Percentiles rank a stretch among this genome's conserved stretches.
Conservation (phyloP, 2,888 invertebrate genomes). For the Nemurella pictetii region DNA sequence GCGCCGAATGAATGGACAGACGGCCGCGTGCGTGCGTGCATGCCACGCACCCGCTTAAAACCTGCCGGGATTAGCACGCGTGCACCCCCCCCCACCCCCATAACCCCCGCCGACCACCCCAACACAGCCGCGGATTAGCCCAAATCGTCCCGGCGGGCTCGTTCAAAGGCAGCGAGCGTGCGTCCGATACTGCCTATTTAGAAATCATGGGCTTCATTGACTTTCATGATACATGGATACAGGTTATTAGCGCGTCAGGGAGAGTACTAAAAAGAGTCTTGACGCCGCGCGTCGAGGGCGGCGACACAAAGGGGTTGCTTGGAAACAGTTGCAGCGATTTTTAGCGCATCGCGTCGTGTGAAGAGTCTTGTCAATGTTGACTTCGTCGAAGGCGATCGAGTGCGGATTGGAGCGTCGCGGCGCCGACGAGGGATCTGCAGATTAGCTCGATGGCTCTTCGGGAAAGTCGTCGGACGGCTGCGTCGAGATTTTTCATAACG, state of each 20-base stretch:
- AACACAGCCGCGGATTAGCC: background rate
- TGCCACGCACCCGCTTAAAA: conserved; percentile 7
- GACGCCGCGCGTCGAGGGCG: background rate
- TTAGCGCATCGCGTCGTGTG: background rate
- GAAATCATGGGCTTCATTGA: background rate
- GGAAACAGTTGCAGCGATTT: background rate
- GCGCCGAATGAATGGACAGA: background rate
- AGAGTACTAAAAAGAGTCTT: background rate
- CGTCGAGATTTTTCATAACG: background rate
- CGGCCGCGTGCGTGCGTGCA: conserved; percentile 14
- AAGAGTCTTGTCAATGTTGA: background rate
- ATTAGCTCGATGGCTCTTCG: background rate
- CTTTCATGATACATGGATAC: background rate
- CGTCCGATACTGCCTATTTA: background rate
- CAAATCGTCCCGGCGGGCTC: too few species aligned
- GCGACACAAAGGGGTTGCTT: background rate
- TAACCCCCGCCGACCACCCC: background rate
- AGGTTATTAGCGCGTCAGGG: conserved; percentile 4
- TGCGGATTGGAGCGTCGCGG: background rate
- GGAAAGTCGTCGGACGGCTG: background rate
- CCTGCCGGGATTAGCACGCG: conserved; percentile 2
- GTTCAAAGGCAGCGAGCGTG: background rate
- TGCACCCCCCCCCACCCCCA: background rate
- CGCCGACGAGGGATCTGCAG: background rate
- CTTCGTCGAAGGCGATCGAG: background rate